These are phyloP conservation scores for Cyprinodon variegatus DNA, from an alignment of 2,113 vertebrate species.

Conservation along the genomic window DNA sequence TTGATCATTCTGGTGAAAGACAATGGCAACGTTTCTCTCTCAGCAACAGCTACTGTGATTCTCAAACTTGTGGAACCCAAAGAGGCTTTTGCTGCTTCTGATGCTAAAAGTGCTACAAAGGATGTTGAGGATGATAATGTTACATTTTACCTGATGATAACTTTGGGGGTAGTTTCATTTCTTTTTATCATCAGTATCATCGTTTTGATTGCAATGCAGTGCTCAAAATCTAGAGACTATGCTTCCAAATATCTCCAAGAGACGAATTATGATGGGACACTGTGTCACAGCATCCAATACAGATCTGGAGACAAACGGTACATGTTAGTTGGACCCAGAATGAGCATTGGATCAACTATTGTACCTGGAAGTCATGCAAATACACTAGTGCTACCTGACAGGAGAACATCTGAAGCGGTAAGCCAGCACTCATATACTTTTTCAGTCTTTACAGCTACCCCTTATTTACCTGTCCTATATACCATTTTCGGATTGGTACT, in stretches of 20 bases:
- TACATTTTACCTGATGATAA: conserved; percentile 21
- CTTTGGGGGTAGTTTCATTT: conserved; percentile 18
- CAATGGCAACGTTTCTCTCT: conserved; percentile 25
- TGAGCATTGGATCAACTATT: conserved; percentile 70
- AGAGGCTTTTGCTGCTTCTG: conserved; percentile 25
- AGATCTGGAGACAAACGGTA: conserved; percentile 70
- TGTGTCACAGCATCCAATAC: conserved; percentile 74
- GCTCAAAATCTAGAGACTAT: conserved; percentile 44
- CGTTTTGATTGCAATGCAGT: conserved; percentile 53
- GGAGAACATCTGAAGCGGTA: not conserved
- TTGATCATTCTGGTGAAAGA: not conserved
- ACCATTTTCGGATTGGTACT: not conserved
- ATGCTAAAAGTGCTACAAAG: conserved; percentile 9
- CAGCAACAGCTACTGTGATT: conserved; percentile 31
- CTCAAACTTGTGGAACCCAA: conserved; percentile 23
- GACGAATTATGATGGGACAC: conserved; percentile 44
- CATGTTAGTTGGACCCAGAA: conserved; percentile 68
- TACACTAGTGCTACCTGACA: not conserved
- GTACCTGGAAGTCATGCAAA: conserved; percentile 55
- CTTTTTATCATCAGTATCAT: conserved; percentile 34
- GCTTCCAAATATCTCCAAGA: conserved; percentile 49
- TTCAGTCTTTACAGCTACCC: no score
- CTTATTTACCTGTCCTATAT: no score
- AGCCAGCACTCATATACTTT: no score
- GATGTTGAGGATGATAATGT: not conserved